Evolutionary conservation across 1,140 invertebrate species (phyloP), one percentile per base, ranked within the genome.

Genomic region (Bombus superbus): DNA sequence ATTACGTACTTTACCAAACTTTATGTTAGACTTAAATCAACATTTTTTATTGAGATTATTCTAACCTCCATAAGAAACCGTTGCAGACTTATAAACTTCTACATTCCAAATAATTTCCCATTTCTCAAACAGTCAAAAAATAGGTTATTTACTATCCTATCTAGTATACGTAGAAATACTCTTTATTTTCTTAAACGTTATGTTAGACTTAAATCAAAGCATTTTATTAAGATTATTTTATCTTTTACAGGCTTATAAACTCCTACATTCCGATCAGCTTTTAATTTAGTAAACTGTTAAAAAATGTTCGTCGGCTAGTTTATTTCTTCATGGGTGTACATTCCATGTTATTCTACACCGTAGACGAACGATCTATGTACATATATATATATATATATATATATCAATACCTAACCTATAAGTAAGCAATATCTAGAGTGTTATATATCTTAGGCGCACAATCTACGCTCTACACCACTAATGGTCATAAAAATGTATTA

Each of bases 401-500:
- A 22, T 35, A 22, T 32, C 35, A 8, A 42, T 28, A 69, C 38
- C 25, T 57, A 57, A 66, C 13, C 25, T 35, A 15, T 57, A 35
- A 32, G 11, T 35, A 5, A 25, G 6, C 42, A 5, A 53, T 28
- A 0, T 6, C 6, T 59, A 28, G 1, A 15, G 18, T 64, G 11
- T 22, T 25, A n/a, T 15, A n/a, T 35, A 69, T 69, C 13, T 28
- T 69, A 44, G 1, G 11, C 6, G n/a, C 18, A 47, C 62, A 47
- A 38, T 79, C 64, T 28, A 32, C 18, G 35, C 66, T 79, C 44
- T 42, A 32, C 1, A n/a, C n/a, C 42, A 47, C 64, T n/a, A 38
- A 11, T 2, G 28, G 40, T 44, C 38, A 57, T 42, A 69, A 80
- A 80, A 85, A 72, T 73, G 32, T 59, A 80, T 85, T 69, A 59